Evolutionary conservation across 2,113 vertebrate genomes (phyloP).

Genomic region (Eretmochelys imbricata): DNA sequence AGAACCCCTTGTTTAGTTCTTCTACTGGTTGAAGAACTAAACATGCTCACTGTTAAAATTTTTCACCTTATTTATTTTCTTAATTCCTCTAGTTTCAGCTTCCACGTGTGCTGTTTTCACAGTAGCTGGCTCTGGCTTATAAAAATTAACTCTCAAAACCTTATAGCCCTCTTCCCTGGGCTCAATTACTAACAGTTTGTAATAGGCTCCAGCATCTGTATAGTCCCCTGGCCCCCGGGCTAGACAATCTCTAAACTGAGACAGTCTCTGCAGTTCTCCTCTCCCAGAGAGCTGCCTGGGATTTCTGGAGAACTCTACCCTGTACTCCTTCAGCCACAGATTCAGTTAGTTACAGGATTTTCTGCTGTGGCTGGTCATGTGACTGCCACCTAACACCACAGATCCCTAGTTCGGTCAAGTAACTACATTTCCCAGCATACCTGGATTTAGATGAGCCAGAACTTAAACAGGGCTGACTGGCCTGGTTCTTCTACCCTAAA

Average conservation of each 20-base stretch:
- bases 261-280: not conserved
- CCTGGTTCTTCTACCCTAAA: not conserved
- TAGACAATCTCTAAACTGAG: not conserved
- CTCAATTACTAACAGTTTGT: not conserved
- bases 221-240: not conserved
- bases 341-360: not conserved
- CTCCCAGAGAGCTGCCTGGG: not conserved
- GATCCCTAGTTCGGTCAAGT: not conserved
- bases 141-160: not conserved
- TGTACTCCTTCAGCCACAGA: not conserved
- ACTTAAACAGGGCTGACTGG: not conserved
- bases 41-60: not conserved
- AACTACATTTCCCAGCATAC: not conserved
- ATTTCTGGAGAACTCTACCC: not conserved
- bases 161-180: not conserved
- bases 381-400: too few relatives aligned
- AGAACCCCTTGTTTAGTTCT: not conserved
- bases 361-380: too few relatives aligned
- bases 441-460: not conserved
- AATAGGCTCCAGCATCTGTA: not conserved
- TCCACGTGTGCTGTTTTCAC: not conserved
- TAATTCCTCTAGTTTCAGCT: not conserved
- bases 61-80: not conserved
- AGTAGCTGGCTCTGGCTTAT: not conserved
- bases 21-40: not conserved